phyloP scores from a whole-genome alignment of 1,140 invertebrate species.

The Schlechtendalia chinensis region DNA sequence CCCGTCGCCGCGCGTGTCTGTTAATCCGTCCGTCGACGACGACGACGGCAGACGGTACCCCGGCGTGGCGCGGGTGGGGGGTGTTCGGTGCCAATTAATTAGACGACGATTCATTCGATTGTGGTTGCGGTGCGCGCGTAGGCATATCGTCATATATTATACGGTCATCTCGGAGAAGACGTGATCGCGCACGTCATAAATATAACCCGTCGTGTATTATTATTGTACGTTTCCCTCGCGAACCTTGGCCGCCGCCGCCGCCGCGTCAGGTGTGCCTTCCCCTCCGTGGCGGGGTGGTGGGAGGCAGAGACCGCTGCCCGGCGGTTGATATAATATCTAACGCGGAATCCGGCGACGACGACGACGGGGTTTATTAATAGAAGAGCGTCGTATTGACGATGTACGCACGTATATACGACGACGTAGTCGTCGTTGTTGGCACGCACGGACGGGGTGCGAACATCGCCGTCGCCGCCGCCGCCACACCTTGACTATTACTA shows the following conservation, averaged over 20 bases:
- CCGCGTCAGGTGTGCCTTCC: no score
- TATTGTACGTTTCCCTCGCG: no score
- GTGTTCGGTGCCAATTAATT: slow-evolving; percentile 10
- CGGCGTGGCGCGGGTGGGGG: no score
- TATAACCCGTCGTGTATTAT: not conserved
- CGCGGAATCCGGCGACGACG: not conserved
- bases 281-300: no score
- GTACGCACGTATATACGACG: not conserved
- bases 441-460: slow-evolving; percentile 10
- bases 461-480: not conserved
- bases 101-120: not conserved
- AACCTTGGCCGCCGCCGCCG: no score
- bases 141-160: no score
- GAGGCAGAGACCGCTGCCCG: no score
- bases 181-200: not conserved
- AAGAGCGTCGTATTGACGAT: not conserved
- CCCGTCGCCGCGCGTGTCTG: not conserved
- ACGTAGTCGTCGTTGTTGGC: slow-evolving; percentile 9
- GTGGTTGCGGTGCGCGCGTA: not conserved
- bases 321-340: no score
- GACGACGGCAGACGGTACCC: not conserved
- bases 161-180: no score
- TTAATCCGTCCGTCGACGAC: not conserved
- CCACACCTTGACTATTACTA: slow-evolving; percentile 14
- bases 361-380: slow-evolving; percentile 29